Evolutionary conservation across 2,888 invertebrate species (phyloP), one percentile per base, ranked within the genome.

Genomic region (Junonia oenone): DNA sequence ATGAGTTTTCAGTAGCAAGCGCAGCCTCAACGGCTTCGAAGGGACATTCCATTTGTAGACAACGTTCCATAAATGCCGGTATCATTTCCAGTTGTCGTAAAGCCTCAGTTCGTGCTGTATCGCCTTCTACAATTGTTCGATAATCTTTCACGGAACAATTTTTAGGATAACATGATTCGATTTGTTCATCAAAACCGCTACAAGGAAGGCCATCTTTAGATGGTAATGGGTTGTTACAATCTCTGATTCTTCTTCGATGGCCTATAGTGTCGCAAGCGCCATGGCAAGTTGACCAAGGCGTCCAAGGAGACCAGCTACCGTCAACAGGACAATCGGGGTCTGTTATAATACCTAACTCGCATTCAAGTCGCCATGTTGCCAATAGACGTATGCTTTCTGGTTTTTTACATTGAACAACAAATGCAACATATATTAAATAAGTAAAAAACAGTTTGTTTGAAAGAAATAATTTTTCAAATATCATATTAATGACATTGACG

Each of bases 261-360:
- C 91, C 91, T 4, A 76, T 64, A 51, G 78, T 81, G 29, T 91
- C 91, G 62, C 91, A 91, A n/a, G 74, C 63, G 6, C 91, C 91
- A 9, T 67, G 73, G 59, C 91, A 91, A 0, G 66, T 47, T 0
- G 83, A 79, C 91, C 91, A 91, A 0, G 78, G 55, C 6, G 75
- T 72, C 91, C 91, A 91, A 0, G 82, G 61, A 0, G 84, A 75
- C 91, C 91, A 91, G 11, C 84, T 83, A 11, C 91, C 91, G 51
- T 91, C 89, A 3, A 87, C 70, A 0, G 91, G 91, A 55, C 87
- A 90, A 0, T 84, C 81, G 0, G 72, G 54, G 56, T 88, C 88
- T 2, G 69, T 56, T 35, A 82, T 75, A 1, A 86, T 68, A 1
- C 87, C 88, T 35, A 90, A 62, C 40, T 85, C 83, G 65, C 90